Base-by-base conservation (phyloP, 2,113 vertebrate genomes). In the Dipodomys merriami region DNA sequence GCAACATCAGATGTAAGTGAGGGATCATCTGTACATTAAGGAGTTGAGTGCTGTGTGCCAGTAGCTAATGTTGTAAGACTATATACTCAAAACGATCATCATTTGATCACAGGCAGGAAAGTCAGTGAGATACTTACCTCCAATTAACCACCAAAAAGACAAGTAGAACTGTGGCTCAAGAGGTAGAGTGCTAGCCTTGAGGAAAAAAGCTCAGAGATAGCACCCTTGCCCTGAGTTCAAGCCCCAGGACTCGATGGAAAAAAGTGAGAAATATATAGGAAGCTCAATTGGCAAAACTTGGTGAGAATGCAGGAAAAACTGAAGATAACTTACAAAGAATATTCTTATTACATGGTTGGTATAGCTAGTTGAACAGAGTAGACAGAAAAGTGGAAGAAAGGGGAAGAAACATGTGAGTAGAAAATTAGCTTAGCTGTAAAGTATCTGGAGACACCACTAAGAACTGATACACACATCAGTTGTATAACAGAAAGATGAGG, bases 341-440 rank as follows among this genome's bases (percentile, higher is more conserved):
- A 46, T 89, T 84, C n/a, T n/a, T 76, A n/a, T 64, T 72, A 84
- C 57, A 82, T 20, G 29, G 22, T 23, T 64, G 7, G 16, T 27
- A 11, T 44, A 77, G 60, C 62, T 78, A 25, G 39, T 20, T 91
- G 12, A 65, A 85, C 10, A 80, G 22, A 9, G 22, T 20, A 77
- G 29, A 68, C 13, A 91, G 68, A 5, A 82, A 76, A 65, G 5
- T 49, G 64, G 53, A 90, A 11, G 9, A 20, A n/a, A n/a, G 19
- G 82, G 25, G 18, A 88, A n/a, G 35, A 16, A 10, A 6, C 39
- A 65, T 3, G 18, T 29, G 33, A 95, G 25, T 27, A 91, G 33
- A 93, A 86, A 91, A 90, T 76, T 9, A 84, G 53, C n/a, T 90
- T 23, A 46, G 53, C 39, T 83, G 67, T 80, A 33, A 94, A 86